Base-by-base conservation (phyloP, 2,888 invertebrate species). In the Drosophila anomelani region DNA sequence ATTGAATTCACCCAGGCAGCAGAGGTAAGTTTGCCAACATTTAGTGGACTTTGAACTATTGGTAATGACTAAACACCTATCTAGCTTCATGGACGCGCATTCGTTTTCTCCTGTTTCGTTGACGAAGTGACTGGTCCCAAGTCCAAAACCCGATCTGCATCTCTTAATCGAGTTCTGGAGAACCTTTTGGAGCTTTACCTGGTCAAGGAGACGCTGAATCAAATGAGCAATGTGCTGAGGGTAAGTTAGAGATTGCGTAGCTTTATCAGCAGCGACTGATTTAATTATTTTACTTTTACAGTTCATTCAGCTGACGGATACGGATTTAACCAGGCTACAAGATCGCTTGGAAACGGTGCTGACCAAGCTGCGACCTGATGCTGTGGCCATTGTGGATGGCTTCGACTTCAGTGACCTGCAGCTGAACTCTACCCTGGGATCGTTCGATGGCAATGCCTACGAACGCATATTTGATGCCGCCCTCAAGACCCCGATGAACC, bases 351-450 rank as follows among this genome's bases (percentile, higher is more conserved):
- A 96, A 87, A 94, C 94, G 12, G 92, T 96, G 56, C 93, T 98
- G 61, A 93, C 93, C 2, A 93, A 94, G n/a, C 93, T 99, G 44
- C 94, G 98, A 44, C 97, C 97, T 1, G 96, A 98, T 92, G 98
- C 97, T 0, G 96, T 99, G 0, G 95, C 96, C 0, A 94, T 99
- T 36, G 98, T 98, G 0, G 99, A 99, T 93, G 95, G 97, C 13
- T 99, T 98, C 91, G 98, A 98, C 91, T 94, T 96, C 46, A 93
- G 94, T 20, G 97, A 97, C 89, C 95, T 95, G 90, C 94, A 96
- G 73, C 92, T 97, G 8, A 94, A 94, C 57, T 97, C 97, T 2
- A 94, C 96, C 0, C 92, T 97, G 32, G 97, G 97, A 0, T 94
- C 96, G 1, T 97, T 95, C 91, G 97, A 97, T 92, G 97, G 97